Conservation (phyloP, 1,140 invertebrate species). For the Cotesia vestalis region DNA sequence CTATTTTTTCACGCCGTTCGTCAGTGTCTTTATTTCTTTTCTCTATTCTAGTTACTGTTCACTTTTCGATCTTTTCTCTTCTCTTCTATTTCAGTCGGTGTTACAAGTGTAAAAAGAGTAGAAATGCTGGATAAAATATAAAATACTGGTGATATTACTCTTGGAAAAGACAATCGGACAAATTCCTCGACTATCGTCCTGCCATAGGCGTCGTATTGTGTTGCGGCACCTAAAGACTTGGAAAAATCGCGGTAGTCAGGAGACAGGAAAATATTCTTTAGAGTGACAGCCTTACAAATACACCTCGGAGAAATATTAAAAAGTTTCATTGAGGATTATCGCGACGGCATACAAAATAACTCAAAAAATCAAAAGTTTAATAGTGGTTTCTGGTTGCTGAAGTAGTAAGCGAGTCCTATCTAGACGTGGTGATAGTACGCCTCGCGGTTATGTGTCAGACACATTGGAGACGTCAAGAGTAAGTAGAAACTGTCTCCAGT, state of each 20-base stretch:
- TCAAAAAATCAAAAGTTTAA: not conserved
- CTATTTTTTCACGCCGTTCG: constrained; percentile 24
- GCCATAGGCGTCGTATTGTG: constrained; percentile 2
- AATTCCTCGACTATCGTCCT: constrained; percentile 18
- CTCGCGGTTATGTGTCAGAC: constrained; percentile 27
- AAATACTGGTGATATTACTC: constrained; percentile 12
- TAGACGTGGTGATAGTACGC: constrained; percentile 1
- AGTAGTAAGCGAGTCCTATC: not conserved
- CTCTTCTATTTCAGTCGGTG: not conserved
- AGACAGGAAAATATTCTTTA: not conserved
- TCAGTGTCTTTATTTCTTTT: constrained; percentile 32
- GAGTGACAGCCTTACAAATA: constrained; percentile 5
- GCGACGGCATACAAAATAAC: not conserved
- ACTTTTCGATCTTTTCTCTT: constrained; percentile 5
- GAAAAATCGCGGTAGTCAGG: not conserved
- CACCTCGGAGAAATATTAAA: constrained; percentile 17
- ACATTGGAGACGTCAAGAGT: not conserved
- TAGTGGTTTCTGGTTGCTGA: not conserved
- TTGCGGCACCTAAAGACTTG: constrained; percentile 13
- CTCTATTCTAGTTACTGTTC: not conserved
- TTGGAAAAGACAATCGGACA: constrained; percentile 31
- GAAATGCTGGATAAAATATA: constrained; percentile 9
- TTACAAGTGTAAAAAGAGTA: constrained; percentile 11
- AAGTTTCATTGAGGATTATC: constrained; percentile 14
- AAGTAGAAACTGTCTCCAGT: not conserved